Conservation (phyloP, 2,113 vertebrate species). For the Coregonus clupeaformis region DNA sequence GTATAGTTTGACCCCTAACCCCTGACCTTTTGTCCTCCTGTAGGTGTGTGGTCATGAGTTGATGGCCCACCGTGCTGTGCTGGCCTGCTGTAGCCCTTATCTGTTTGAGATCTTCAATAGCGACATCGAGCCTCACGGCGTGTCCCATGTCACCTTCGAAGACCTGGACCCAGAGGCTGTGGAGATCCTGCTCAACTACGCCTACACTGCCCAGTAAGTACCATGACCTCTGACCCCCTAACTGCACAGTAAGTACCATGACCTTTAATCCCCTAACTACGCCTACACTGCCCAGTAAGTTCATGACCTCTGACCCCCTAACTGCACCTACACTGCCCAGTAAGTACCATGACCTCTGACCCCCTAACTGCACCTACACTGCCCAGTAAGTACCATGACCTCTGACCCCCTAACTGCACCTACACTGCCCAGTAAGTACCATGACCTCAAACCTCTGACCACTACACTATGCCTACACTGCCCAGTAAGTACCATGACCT, state of each 20-base stretch:
- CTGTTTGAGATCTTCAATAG: conserved; percentile 98
- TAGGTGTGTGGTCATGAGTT: conserved; percentile 97
- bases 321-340: conserved; percentile 98
- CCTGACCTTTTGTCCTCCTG: background rate
- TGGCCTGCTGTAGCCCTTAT: conserved; percentile 98
- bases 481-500: too few relatives aligned
- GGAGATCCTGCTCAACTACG: conserved; percentile 95
- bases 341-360: conserved; percentile 67
- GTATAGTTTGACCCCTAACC: background rate
- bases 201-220: conserved; percentile 97
- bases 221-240: too few relatives aligned
- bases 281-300: too few relatives aligned
- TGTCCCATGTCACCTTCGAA: conserved; percentile 96
- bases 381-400: conserved; percentile 85
- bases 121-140: conserved; percentile 87
- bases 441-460: too few relatives aligned
- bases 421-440: conserved; percentile 93
- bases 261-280: too few relatives aligned
- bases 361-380: conserved; percentile 94
- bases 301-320: too few relatives aligned
- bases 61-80: conserved; percentile 93
- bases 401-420: too few relatives aligned
- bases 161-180: conserved; percentile 96
- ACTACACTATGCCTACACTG: too few relatives aligned
- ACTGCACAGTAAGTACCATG: too few relatives aligned